Conservation (phyloP, 2,888 invertebrate species). For the Unio delphinus region DNA sequence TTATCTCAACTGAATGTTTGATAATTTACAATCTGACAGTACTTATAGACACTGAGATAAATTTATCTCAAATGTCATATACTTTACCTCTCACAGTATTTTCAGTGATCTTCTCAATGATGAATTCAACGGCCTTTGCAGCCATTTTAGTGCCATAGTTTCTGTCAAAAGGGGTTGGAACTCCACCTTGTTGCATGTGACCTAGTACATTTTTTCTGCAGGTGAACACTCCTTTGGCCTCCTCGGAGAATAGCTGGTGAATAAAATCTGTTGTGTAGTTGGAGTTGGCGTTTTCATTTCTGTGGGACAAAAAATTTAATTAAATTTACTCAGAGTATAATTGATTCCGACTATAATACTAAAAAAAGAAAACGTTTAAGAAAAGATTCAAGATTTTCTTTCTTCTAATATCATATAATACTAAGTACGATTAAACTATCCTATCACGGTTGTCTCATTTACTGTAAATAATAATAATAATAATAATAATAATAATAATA, state of each 20-base stretch:
- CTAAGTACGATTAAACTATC: too few species aligned
- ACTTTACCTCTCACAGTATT: conserved; percentile 12
- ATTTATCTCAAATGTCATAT: not conserved
- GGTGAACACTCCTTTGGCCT: conserved; percentile 95
- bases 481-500: too few species aligned
- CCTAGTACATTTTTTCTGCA: conserved; percentile 94
- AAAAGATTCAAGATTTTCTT: too few species aligned
- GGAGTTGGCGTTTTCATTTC: conserved; percentile 95
- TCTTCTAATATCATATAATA: too few species aligned
- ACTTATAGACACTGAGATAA: too few species aligned
- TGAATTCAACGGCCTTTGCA: conserved; percentile 93
- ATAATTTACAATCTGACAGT: too few species aligned
- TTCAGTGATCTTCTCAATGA: conserved; percentile 76
- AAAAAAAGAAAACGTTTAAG: too few species aligned
- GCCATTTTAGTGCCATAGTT: conserved; percentile 99
- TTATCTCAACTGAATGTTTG: too few species aligned
- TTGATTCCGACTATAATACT: not conserved
- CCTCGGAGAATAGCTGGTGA: conserved; percentile 93
- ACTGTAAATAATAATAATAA: too few species aligned
- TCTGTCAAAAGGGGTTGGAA: conserved; percentile 97
- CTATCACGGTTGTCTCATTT: too few species aligned
- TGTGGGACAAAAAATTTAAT: conserved; percentile 41
- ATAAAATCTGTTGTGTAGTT: conserved; percentile 99
- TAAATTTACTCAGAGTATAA: not conserved
- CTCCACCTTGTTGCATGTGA: conserved; percentile 99